These are phyloP conservation scores for Eristalis pertinax DNA, from an alignment of 2,888 invertebrate species.

Conservation along the genomic window DNA sequence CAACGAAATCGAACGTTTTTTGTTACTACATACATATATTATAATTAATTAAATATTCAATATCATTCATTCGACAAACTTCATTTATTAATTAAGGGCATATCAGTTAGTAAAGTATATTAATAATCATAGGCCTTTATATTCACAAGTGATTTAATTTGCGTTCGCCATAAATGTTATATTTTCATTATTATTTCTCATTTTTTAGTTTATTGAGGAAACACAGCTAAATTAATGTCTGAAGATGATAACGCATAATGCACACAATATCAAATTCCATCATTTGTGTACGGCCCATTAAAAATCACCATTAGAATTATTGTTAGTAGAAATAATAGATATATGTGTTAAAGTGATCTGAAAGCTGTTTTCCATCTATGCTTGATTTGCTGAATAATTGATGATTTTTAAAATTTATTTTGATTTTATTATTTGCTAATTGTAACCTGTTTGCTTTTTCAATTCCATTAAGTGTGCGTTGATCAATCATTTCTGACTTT, in stretches of 20 bases:
- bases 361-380: slow-evolving; percentile 9
- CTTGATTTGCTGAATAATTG: background rate
- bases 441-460: background rate
- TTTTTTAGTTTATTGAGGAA: slow-evolving; percentile 69
- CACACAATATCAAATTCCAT: slow-evolving; percentile 81
- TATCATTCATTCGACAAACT: no score
- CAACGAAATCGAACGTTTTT: no score
- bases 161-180: slow-evolving; percentile 45
- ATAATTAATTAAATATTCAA: no score
- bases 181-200: slow-evolving; percentile 65
- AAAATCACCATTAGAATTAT: slow-evolving; percentile 72
- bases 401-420: slow-evolving; percentile 2
- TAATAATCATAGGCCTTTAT: background rate
- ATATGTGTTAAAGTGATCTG: slow-evolving; percentile 28
- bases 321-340: slow-evolving; percentile 63
- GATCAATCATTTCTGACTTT: background rate
- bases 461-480: background rate
- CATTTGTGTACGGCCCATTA: slow-evolving; percentile 82
- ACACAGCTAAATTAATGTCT: slow-evolving; percentile 65
- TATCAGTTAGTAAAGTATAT: background rate
- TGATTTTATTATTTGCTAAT: background rate
- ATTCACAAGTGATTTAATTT: slow-evolving; percentile 23
- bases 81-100: background rate
- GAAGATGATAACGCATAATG: slow-evolving; percentile 69
- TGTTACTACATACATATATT: no score